Percentiles rank a stretch among this genome's conserved stretches.
Conservation (phyloP, 2,113 vertebrate species). For the Corvus moneduloides region DNA sequence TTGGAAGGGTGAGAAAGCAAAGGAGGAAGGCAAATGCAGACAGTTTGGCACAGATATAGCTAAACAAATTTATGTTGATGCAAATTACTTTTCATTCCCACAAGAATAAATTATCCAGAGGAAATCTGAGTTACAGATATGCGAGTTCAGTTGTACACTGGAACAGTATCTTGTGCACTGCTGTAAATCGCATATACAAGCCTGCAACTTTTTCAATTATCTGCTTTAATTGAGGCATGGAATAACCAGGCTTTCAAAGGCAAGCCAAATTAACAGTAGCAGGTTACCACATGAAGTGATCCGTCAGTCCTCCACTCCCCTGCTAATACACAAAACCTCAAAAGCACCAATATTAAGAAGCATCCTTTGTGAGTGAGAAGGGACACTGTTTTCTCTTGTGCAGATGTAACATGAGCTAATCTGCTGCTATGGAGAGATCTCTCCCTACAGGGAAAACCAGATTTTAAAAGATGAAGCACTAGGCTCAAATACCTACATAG, state of each 20-base stretch:
- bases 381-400: neutral
- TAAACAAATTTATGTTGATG: neutral
- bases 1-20: neutral
- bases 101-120: neutral
- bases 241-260: neutral
- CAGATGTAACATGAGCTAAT: neutral
- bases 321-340: neutral
- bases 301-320: neutral
- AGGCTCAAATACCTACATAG: neutral
- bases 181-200: neutral
- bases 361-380: neutral
- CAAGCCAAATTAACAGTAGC: neutral
- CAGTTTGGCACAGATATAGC: neutral
- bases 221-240: neutral
- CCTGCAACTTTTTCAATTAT: neutral
- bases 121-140: neutral
- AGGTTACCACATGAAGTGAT: neutral
- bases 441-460: neutral
- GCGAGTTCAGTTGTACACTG: neutral
- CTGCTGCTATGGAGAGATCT: neutral
- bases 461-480: neutral
- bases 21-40: neutral
- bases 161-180: neutral
- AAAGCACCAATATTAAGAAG: neutral
- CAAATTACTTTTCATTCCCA: conserved; percentile 16